phyloP scores from a whole-genome alignment of 2,797 vertebrate species.

The Catamblyrhynchus diadema region DNA sequence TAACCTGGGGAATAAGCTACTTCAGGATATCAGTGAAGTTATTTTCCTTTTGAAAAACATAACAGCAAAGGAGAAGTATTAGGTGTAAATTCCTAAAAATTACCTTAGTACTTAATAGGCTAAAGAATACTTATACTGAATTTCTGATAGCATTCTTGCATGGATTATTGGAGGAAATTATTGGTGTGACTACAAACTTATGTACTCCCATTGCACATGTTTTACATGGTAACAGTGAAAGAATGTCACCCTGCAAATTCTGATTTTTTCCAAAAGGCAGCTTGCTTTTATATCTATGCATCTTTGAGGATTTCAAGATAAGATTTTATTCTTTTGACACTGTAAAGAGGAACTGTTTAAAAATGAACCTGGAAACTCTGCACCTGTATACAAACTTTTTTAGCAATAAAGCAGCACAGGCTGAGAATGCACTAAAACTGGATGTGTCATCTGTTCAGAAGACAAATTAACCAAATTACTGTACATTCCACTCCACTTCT shows the following conservation, averaged over 20 bases:
- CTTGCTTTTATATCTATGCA: slow-evolving; percentile 82
- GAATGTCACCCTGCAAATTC: slow-evolving; percentile 66
- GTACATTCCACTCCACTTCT: neutral
- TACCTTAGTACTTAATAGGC: neutral
- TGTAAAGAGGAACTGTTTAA: slow-evolving; percentile 75
- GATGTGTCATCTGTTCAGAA: slow-evolving; percentile 60
- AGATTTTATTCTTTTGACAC: slow-evolving; percentile 74
- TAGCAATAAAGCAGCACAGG: slow-evolving; percentile 82
- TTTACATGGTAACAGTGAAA: slow-evolving; percentile 49
- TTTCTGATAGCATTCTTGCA: neutral
- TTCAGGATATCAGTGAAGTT: neutral
- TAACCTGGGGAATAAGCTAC: neutral
- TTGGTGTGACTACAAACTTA: neutral
- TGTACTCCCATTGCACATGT: slow-evolving; percentile 9
- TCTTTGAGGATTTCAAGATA: slow-evolving; percentile 72
- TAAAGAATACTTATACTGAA: neutral
- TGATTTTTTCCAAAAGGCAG: slow-evolving; percentile 75
- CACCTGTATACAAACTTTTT: slow-evolving; percentile 75
- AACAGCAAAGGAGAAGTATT: neutral
- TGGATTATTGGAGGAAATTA: neutral
- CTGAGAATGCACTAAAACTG: slow-evolving; percentile 77
- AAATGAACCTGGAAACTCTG: slow-evolving; percentile 77
- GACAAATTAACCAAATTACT: neutral
- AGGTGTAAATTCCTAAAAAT: neutral
- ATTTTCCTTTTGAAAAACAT: neutral